Conservation (phyloP, 2,113 vertebrate species). For the Thermophis baileyi region DNA sequence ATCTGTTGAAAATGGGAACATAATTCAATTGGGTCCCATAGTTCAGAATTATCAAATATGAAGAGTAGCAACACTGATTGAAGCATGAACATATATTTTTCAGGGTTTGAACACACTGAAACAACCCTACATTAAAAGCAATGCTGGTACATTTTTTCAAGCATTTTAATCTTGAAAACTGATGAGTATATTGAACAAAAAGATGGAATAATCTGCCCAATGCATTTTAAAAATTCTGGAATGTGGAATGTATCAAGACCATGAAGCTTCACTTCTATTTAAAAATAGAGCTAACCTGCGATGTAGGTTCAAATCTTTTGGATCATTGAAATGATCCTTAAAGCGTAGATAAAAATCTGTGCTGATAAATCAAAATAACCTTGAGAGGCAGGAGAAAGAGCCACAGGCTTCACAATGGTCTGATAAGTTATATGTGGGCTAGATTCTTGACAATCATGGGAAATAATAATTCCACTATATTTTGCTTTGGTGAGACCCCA, state of each 20-base stretch:
- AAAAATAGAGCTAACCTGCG: not conserved
- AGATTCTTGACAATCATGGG: not conserved
- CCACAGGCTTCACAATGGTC: not conserved
- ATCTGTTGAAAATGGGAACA: not conserved
- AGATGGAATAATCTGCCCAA: not conserved
- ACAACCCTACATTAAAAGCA: not conserved
- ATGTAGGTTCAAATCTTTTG: not conserved
- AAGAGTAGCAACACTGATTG: not conserved
- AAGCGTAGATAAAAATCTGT: not conserved
- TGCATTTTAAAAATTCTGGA: not conserved
- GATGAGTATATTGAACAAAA: not conserved
- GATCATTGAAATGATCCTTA: not conserved
- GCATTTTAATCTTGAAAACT: not conserved
- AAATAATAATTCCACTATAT: not conserved
- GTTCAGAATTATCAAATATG: not conserved
- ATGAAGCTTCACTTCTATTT: not conserved
- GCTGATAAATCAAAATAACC: slow-evolving; percentile 5
- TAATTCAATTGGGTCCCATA: not conserved
- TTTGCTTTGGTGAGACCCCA: not conserved
- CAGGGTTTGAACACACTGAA: not conserved
- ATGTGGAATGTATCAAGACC: not conserved
- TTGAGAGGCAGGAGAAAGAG: not conserved
- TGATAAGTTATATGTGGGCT: not conserved
- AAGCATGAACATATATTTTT: not conserved
- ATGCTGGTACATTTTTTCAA: not conserved